Evolutionary conservation across 2,113 vertebrate species (phyloP).

Genomic region (Festucalex cinctus): DNA sequence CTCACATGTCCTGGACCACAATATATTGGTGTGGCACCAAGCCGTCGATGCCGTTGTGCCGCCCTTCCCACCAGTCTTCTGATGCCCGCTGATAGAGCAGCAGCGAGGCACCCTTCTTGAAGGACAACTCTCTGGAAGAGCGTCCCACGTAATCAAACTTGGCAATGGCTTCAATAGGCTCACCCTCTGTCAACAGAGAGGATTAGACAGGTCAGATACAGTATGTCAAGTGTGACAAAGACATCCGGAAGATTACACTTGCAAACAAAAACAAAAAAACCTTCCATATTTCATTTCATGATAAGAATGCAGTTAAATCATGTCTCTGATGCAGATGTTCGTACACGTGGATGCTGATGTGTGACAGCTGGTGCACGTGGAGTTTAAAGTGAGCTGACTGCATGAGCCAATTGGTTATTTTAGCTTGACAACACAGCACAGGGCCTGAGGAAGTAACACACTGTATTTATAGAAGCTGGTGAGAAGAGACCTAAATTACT

Average conservation of each 20-base stretch:
- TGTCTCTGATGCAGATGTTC: slow-evolving; percentile 8
- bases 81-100: slow-evolving; percentile 95
- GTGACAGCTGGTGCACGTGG: slow-evolving; percentile 6
- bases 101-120: slow-evolving; percentile 97
- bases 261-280: not conserved
- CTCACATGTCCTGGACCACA: slow-evolving; percentile 98
- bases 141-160: slow-evolving; percentile 96
- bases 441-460: slow-evolving; percentile 35
- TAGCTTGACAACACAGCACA: slow-evolving; percentile 37
- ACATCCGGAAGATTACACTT: not conserved
- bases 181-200: slow-evolving; percentile 79
- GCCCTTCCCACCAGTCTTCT: slow-evolving; percentile 98
- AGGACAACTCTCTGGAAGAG: slow-evolving; percentile 92
- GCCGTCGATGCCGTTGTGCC: slow-evolving; percentile 95
- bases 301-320: not conserved
- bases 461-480: slow-evolving; percentile 57
- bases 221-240: slow-evolving; percentile 15
- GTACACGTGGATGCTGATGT: not conserved
- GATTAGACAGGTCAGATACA: slow-evolving; percentile 33
- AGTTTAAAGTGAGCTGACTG: slow-evolving; percentile 21
- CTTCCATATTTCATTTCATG: not conserved
- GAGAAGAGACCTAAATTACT: slow-evolving; percentile 57
- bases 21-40: slow-evolving; percentile 98
- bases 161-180: slow-evolving; percentile 97
- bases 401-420: slow-evolving; percentile 28